These are phyloP conservation scores for Drosophila orena DNA, from an alignment of 1,140 invertebrate genomes.

Conservation along the genomic window DNA sequence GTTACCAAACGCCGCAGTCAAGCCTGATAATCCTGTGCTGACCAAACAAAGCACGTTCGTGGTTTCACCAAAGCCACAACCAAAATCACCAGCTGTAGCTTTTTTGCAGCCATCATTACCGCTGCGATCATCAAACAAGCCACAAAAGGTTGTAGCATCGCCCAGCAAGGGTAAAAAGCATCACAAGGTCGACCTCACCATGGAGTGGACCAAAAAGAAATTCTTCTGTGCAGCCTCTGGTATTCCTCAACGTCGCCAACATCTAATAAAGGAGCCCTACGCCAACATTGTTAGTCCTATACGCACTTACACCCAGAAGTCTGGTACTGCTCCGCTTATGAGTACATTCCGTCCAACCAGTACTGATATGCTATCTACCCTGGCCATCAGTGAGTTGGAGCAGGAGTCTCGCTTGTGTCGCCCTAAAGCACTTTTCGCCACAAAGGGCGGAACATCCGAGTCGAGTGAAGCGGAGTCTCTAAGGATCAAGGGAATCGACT, in stretches of 20 bases:
- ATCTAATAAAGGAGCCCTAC: constrained; percentile 56
- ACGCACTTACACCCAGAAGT: constrained; percentile 84
- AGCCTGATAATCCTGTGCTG: constrained; percentile 10
- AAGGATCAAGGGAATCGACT: constrained; percentile 30
- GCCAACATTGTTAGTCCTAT: constrained; percentile 84
- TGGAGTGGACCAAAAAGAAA: constrained; percentile 41
- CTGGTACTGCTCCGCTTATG: constrained; percentile 73
- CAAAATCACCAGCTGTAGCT: not conserved
- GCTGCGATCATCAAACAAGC: constrained; percentile 24
- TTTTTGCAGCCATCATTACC: constrained; percentile 26
- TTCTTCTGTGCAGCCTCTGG: constrained; percentile 54
- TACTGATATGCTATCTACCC: constrained; percentile 32
- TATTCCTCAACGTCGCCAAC: constrained; percentile 49
- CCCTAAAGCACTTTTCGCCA: not conserved
- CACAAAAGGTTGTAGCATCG: not conserved
- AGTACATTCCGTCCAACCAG: constrained; percentile 49
- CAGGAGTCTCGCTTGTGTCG: constrained; percentile 61
- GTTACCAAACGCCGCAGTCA: not conserved
- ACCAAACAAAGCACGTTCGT: constrained; percentile 64
- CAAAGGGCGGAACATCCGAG: not conserved
- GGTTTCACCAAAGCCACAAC: constrained; percentile 33
- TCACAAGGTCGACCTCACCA: constrained; percentile 35
- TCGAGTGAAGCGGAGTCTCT: not conserved
- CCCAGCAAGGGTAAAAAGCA: constrained; percentile 6
- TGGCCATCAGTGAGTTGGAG: constrained; percentile 62